Percentiles rank a stretch among this genome's conserved stretches.
Evolutionary conservation across 2,888 invertebrate species (phyloP).

Genomic region (Oeneis ivallda): DNA sequence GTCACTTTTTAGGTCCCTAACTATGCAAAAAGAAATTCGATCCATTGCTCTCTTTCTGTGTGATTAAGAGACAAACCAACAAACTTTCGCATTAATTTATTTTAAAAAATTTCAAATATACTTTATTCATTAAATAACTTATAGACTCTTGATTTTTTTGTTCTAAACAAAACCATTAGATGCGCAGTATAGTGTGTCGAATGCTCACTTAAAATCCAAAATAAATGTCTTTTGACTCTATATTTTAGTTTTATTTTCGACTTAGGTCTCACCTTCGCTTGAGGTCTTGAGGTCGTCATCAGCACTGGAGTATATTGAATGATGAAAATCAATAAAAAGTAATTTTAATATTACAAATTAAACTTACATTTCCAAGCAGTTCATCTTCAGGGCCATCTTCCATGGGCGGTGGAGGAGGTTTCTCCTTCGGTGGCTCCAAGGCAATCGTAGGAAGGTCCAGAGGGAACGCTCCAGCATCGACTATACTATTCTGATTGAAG

Average conservation of each 20-base stretch:
- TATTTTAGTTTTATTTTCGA: neutral
- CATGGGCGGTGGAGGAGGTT: constrained; percentile 91
- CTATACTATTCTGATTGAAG: constrained; percentile 70
- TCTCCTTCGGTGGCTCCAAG: constrained; percentile 91
- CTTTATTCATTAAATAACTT: no score
- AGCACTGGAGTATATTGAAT: no score
- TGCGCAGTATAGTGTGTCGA: no score
- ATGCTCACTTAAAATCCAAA: neutral
- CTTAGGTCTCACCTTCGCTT: neutral
- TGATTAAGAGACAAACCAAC: no score
- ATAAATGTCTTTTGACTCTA: neutral
- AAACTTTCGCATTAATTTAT: no score
- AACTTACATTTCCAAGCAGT: constrained; percentile 73
- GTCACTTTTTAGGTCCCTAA: no score
- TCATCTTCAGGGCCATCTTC: constrained; percentile 73
- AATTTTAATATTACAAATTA: neutral
- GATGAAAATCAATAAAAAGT: neutral
- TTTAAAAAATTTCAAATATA: no score
- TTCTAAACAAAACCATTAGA: no score
- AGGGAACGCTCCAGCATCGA: constrained; percentile 69
- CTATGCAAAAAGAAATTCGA: no score
- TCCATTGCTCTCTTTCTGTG: no score
- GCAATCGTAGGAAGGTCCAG: constrained; percentile 82
- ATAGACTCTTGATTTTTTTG: no score
- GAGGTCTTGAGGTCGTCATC: neutral